A percentile compares a stretch with the other conserved stretches of the same genome.
phyloP scores from a whole-genome alignment of 1,140 invertebrate species.

The Sitophilus oryzae region DNA sequence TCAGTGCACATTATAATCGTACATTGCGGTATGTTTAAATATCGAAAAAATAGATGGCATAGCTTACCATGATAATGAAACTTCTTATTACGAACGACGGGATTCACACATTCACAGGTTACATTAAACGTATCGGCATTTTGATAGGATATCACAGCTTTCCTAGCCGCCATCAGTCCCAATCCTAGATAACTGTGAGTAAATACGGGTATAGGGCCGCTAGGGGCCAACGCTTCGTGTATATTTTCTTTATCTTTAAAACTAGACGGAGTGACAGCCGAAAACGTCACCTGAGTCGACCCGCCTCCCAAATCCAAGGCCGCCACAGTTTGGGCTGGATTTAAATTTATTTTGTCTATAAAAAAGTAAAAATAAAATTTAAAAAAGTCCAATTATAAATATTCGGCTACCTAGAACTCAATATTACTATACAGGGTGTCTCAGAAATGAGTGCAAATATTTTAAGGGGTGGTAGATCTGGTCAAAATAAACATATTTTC shows the following conservation, averaged over 20 bases:
- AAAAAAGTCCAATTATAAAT: too few relatives aligned
- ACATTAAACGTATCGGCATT: conserved; percentile 48
- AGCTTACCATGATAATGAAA: conserved; percentile 34
- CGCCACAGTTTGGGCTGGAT: conserved; percentile 61
- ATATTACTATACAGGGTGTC: too few relatives aligned
- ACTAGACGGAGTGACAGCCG: conserved; percentile 50
- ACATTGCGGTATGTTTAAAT: too few relatives aligned
- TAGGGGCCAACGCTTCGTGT: conserved; percentile 60
- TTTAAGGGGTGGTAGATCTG: too few relatives aligned
- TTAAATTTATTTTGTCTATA: conserved; percentile 47
- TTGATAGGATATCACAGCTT: conserved; percentile 62
- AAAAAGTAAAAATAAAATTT: too few relatives aligned
- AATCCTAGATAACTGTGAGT: conserved; percentile 85
- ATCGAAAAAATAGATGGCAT: too few relatives aligned
- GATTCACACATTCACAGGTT: conserved; percentile 70
- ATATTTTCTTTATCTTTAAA: conserved; percentile 54
- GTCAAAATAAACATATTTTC: too few relatives aligned
- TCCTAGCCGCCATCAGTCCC: conserved; percentile 82
- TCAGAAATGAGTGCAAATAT: too few relatives aligned
- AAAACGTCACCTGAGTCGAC: conserved; percentile 88
- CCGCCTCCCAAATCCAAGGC: conserved; percentile 92
- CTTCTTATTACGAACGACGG: conserved; percentile 58
- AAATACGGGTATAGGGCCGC: conserved; percentile 65
- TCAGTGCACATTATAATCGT: too few relatives aligned
- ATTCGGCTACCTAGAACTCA: too few relatives aligned